Base-by-base conservation (phyloP, 1,140 invertebrate genomes). In the Panagrolaimus sp. region DNA sequence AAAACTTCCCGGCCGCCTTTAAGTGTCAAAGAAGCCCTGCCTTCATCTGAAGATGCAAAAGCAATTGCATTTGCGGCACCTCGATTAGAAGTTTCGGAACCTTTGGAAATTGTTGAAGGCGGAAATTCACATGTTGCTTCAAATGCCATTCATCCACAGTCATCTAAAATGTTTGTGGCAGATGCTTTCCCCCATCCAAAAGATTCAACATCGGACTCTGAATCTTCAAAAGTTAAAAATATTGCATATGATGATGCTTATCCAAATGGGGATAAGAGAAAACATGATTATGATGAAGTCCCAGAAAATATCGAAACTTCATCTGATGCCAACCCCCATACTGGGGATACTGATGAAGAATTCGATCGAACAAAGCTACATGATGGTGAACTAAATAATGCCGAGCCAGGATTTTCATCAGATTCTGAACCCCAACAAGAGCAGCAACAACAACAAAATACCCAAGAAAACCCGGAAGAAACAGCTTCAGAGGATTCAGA, bases 211-310 rank as follows among this genome's bases (percentile, higher is more conserved):
- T 52, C 48, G 48, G 26, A n/a, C 14, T n/a, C n/a, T n/a, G n/a
- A n/a, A n/a, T n/a, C n/a, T n/a, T 8, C 9, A 7, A n/a, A n/a
- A n/a, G 7, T 52, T 52, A 21, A n/a, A n/a, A 52, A 52, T 24
- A 24, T 52, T 21, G 48, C 48, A n/a, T 52, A 52, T 52, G 48
- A 52, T 8, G 48, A 52, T 52, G 48, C 48, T 8, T 52, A 52
- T 15, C 48, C 48, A 15, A 52, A n/a, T 1, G 17, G 26, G 4
- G 48, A 52, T 52, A n/a, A 52, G 26, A n/a, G n/a, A 0, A 52
- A 52, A 24, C 17, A 14, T 8, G 48, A 52, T 5, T 52, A 21
- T 4, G 48, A 52, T 52, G 17, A n/a, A 7, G 48, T 52, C 48
- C 2, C 48, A 5, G n/a, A n/a, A n/a, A n/a, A n/a, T n/a, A n/a